phyloP scores from a whole-genome alignment of 2,888 invertebrate genomes.

The Petrolisthes manimaculis region DNA sequence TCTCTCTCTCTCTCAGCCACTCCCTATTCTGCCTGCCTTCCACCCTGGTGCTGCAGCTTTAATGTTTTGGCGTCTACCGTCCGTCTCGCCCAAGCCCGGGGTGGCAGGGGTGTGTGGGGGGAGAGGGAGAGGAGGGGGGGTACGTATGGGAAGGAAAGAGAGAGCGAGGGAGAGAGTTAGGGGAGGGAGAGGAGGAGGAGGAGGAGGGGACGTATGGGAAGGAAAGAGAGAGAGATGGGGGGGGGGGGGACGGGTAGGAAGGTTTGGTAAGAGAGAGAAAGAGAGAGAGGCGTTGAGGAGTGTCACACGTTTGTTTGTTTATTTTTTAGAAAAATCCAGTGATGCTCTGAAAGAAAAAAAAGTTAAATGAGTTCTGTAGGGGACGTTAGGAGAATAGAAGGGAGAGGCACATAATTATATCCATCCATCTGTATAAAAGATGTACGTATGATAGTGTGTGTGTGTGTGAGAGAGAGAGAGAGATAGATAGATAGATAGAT shows the following conservation, averaged over 20 bases:
- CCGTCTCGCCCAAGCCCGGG: not conserved
- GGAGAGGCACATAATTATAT: not conserved
- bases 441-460: not conserved
- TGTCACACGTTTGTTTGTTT: not conserved
- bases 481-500: not conserved
- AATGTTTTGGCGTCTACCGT: not conserved
- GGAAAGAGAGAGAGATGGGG: not conserved
- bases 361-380: too few relatives aligned
- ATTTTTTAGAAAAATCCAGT: too few relatives aligned
- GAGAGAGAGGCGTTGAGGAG: conserved; percentile 1
- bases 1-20: not conserved
- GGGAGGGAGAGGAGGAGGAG: not conserved
- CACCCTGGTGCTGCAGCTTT: not conserved
- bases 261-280: too few relatives aligned
- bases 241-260: too few relatives aligned
- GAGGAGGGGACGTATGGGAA: not conserved
- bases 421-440: not conserved
- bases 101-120: not conserved
- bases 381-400: not conserved
- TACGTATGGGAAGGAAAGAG: not conserved
- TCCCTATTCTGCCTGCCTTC: conserved; percentile 5
- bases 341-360: too few relatives aligned
- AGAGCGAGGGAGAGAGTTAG: not conserved
- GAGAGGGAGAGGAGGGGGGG: not conserved
- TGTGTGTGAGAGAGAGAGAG: too few relatives aligned